Evolutionary conservation across 2,113 vertebrate genomes (phyloP), one percentile per base, ranked within the genome.

Genomic region (Pavo muticus): DNA sequence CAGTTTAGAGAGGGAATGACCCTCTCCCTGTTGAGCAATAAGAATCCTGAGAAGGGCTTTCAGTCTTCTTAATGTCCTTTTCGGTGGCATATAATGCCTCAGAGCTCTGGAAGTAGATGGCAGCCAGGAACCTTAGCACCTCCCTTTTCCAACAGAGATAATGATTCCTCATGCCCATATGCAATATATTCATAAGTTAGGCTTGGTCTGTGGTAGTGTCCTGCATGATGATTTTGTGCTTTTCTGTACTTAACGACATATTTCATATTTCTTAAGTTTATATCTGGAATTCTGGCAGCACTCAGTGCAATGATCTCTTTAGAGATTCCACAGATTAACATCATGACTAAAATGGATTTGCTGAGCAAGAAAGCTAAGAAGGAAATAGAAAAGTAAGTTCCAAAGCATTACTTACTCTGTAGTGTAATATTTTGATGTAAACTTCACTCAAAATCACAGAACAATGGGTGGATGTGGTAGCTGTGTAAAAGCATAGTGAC

Each of bases 271-370:
- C 95, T 54, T 86, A 76, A 99, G 99, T 99, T 99, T 92, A 98
- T 99, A 92, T 99, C 99, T 52, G 99, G 99, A 79, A 98, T 99
- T 88, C 98, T 99, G 98, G 99, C 99, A 52, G 99, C 99, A 11
- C 97, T 99, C 67, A 99, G 99, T 83, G 98, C 99, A 40, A 99
- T 99, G 99, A 97, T 99, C 83, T 98, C 98, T 30, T 96, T 99
- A 82, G 99, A 99, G 97, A 99, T 99, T 83, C 99, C 99, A 32
- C 99, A 99, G 92, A 97, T 99, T 68, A 99, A 99, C 75, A 98
- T 99, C 96, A 99, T 99, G 99, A 99, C 99, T 21, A 99, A 99
- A 97, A 99, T 99, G 99, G 99, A 99, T 97, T 97, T 99, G 84
- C 98, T 99, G 30, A 99, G 96, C 96, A 99, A 99, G 69, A 99